Base-by-base conservation (phyloP, 2,797 vertebrate genomes). In the Eremophila alpestris region DNA sequence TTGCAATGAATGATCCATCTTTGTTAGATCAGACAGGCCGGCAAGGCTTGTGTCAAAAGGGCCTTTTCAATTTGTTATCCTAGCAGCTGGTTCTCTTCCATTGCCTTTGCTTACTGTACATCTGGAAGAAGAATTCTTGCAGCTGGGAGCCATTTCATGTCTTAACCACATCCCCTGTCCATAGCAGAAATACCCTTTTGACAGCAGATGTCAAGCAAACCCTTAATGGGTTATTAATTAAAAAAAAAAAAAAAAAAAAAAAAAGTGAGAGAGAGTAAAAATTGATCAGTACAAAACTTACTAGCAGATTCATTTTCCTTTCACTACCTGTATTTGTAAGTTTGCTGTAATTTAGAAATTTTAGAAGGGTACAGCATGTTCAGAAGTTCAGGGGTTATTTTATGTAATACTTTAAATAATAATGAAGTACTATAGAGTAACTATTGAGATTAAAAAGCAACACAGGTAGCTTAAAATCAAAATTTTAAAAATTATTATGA, bases 81-180 rank as follows among this genome's bases (percentile, higher is more conserved):
- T 90, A 95, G 69, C 97, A 98, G 97, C 97, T 98, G 97, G 96
- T 95, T 98, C 95, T 96, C 97, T 95, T 98, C 97, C 90, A 87
- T 83, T 92, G 92, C 91, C 78, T 94, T 97, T 97, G 95, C 97
- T 95, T 97, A 96, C 96, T 97, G 95, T 98, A 95, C 96, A 97
- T 98, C 97, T 98, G 96, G 90, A 97, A 93, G 96, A 96, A 93
- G 94, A 73, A 91, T 97, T 97, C 93, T 94, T 94, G 96, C 98
- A 98, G 98, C 98, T 98, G 98, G 97, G 96, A 98, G 97, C 94
- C 96, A 97, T 98, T 98, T 98, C 95, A 89, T 85, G 96, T 97
- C 96, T 97, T 96, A 96, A 94, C 91, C 96, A 97, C 90, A 97
- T 92, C 90, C 96, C 96, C 71, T 76, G 74, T 97, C 94, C 83